Conservation (phyloP, 2,888 invertebrate species). For the Idaea dimidiata region DNA sequence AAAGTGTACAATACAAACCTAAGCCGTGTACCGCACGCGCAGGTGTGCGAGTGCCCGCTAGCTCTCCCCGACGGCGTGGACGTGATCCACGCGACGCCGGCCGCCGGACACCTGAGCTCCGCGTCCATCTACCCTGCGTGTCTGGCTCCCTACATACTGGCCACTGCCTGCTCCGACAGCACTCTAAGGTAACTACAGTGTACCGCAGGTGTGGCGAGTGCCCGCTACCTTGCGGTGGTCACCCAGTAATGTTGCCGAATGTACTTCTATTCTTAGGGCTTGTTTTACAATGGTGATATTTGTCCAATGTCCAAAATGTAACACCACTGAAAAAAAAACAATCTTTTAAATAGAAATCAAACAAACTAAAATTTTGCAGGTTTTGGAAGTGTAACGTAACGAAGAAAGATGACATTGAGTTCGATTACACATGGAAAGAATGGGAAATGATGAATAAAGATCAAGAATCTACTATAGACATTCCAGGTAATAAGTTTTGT, state of each 20-base stretch:
- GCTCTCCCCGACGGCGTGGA: slow-evolving; percentile 94
- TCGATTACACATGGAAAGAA: slow-evolving; percentile 89
- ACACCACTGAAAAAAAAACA: too few relatives aligned
- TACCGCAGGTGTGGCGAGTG: too few relatives aligned
- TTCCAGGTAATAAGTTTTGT: slow-evolving; percentile 81
- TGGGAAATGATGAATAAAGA: slow-evolving; percentile 93
- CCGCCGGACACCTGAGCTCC: slow-evolving; percentile 98
- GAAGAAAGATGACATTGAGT: slow-evolving; percentile 70
- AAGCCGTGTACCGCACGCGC: slow-evolving; percentile 14
- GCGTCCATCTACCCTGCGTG: slow-evolving; percentile 99
- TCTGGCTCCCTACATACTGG: slow-evolving; percentile 96
- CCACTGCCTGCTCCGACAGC: slow-evolving; percentile 97
- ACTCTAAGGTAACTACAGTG: slow-evolving; percentile 87
- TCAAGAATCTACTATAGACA: slow-evolving; percentile 84
- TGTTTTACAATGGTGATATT: too few relatives aligned
- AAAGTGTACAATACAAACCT: not conserved
- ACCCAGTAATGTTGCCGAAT: too few relatives aligned
- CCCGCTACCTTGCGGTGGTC: too few relatives aligned
- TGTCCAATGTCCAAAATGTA: too few relatives aligned
- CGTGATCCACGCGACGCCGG: slow-evolving; percentile 95
- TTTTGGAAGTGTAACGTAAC: slow-evolving; percentile 92
- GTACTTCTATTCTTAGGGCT: too few relatives aligned
- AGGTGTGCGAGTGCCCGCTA: slow-evolving; percentile 92
- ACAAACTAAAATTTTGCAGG: slow-evolving; percentile 66
- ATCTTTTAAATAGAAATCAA: too few relatives aligned